A percentile compares a stretch with the other conserved stretches of the same genome.
Evolutionary conservation across 92 coral and sea anemone genomes (phyloP).

Genomic region (Metridium senile): DNA sequence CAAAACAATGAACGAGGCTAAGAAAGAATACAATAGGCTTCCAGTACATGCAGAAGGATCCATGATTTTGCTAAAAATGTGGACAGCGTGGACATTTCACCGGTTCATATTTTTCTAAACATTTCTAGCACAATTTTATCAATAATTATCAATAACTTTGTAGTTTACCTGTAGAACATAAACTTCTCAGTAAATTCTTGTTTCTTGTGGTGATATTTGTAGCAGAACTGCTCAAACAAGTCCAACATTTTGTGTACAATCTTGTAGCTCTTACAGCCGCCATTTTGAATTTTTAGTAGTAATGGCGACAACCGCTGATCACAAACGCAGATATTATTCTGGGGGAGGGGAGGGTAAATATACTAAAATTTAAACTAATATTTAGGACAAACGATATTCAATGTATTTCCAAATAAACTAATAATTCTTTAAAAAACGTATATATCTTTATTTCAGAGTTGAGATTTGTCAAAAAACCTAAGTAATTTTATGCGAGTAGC

Average conservation of each 20-base stretch:
- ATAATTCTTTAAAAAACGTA: no score
- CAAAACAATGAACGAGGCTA: no score
- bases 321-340: not conserved
- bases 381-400: no score
- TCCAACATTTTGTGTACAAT: conserved; percentile 1
- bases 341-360: conserved; percentile 10
- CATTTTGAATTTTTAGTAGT: conserved; percentile 40
- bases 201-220: conserved; percentile 7
- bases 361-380: no score
- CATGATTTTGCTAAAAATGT: no score
- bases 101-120: not conserved
- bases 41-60: no score
- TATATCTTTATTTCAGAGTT: no score
- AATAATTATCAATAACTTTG: not conserved
- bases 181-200: not conserved
- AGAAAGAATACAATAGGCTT: no score
- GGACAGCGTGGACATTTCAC: no score
- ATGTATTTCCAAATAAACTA: no score
- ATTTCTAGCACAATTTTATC: not conserved
- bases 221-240: conserved; percentile 29
- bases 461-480: no score
- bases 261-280: conserved; percentile 33
- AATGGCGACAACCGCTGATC: conserved; percentile 35
- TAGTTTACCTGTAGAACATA: conserved; percentile 24
- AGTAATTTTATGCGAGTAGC: no score